Conservation (phyloP, 2,888 invertebrate genomes). For the Drosophila koepferae region DNA sequence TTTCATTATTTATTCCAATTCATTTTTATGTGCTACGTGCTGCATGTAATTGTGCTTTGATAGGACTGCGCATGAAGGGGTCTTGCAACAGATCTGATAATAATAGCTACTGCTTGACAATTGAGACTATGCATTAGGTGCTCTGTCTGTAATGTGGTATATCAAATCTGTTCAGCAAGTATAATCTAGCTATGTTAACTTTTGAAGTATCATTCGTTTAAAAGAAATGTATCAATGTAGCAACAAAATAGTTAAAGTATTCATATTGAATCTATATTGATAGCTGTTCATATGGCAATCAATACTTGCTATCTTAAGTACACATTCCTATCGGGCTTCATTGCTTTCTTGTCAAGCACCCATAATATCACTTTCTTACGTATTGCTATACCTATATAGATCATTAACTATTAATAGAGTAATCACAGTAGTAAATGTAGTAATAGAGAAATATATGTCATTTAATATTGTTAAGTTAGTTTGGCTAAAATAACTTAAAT, state of each 20-base stretch:
- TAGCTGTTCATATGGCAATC: not conserved
- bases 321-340: not conserved
- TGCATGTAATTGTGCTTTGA: conserved; percentile 59
- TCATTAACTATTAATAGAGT: too few relatives aligned
- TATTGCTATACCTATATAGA: not conserved
- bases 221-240: not conserved
- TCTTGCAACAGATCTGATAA: conserved; percentile 24
- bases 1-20: not conserved
- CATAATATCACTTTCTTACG: too few relatives aligned
- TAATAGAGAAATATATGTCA: too few relatives aligned
- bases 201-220: not conserved
- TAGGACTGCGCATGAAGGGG: conserved; percentile 9
- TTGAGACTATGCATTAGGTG: not conserved
- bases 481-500: not conserved
- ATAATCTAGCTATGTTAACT: not conserved
- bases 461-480: not conserved
- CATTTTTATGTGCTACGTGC: conserved; percentile 67
- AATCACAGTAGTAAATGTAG: too few relatives aligned
- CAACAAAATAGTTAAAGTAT: not conserved
- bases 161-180: not conserved
- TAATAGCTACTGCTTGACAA: conserved; percentile 19
- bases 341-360: not conserved
- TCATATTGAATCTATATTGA: too few relatives aligned
- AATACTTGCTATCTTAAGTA: not conserved
- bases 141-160: not conserved